phyloP scores from a whole-genome alignment of 2,113 vertebrate species.

The Takifugu bimaculatus region DNA sequence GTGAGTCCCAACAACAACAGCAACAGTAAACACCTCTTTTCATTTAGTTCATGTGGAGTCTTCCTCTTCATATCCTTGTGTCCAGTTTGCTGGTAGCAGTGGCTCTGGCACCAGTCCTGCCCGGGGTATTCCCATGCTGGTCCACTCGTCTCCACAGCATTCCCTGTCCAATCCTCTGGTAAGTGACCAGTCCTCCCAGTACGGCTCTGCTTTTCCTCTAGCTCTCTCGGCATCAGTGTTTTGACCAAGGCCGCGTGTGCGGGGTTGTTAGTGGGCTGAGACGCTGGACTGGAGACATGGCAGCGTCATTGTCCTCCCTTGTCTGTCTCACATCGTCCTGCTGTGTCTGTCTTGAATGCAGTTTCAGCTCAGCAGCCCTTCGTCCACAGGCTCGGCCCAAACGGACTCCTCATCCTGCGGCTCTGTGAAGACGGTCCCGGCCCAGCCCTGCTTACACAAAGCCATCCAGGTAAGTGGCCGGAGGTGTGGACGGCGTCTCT shows the following conservation, averaged over 20 bases:
- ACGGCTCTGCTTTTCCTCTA: slow-evolving; percentile 64
- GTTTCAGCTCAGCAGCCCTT: slow-evolving; percentile 91
- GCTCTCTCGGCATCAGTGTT: background rate
- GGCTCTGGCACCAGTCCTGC: slow-evolving; percentile 97
- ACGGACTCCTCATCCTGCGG: slow-evolving; percentile 90
- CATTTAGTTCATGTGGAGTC: slow-evolving; percentile 1
- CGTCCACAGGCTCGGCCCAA: slow-evolving; percentile 84
- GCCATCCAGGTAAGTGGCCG: slow-evolving; percentile 82
- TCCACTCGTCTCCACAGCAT: slow-evolving; percentile 96
- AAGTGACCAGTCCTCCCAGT: slow-evolving; percentile 78
- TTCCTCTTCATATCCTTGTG: slow-evolving; percentile 25
- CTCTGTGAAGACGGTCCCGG: slow-evolving; percentile 68
- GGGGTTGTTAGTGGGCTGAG: too few relatives aligned
- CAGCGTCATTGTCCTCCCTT: background rate
- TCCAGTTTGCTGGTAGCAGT: slow-evolving; percentile 96
- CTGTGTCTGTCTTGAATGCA: slow-evolving; percentile 41
- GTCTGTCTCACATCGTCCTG: background rate
- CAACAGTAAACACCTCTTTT: background rate
- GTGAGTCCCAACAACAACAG: slow-evolving; percentile 72
- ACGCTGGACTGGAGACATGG: background rate
- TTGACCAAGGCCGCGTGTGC: too few relatives aligned
- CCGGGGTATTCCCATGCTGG: slow-evolving; percentile 91
- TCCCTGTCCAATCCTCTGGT: slow-evolving; percentile 97
- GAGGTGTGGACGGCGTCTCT: background rate
- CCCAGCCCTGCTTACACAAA: slow-evolving; percentile 78